Evolutionary conservation across 2,888 invertebrate species (phyloP).

Genomic region (Cantharis rufa): DNA sequence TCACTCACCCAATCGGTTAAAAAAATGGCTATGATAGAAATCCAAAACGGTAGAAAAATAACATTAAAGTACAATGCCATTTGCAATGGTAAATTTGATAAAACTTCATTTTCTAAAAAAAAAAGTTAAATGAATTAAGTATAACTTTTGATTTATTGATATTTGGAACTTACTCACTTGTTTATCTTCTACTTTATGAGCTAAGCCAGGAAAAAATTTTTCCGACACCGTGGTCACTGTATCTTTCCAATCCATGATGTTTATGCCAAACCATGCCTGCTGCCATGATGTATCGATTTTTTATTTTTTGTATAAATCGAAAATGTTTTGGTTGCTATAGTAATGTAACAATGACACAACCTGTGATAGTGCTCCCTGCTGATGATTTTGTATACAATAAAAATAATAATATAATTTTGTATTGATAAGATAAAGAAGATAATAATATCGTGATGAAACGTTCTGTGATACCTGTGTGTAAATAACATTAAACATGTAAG

Average conservation of each 20-base stretch:
- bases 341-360: background rate
- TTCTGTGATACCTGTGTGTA: background rate
- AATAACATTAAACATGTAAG: background rate
- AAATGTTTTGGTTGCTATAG: background rate
- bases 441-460: background rate
- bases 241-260: conserved; percentile 51
- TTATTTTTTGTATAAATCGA: background rate
- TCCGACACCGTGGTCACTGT: conserved; percentile 56
- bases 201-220: conserved; percentile 58
- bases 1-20: conserved; percentile 69
- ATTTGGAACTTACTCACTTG: conserved; percentile 41
- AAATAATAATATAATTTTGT: background rate
- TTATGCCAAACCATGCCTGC: background rate
- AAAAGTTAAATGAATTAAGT: conserved; percentile 14
- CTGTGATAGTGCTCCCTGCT: background rate
- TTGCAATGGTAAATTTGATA: conserved; percentile 75
- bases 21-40: conserved; percentile 63
- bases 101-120: conserved; percentile 61
- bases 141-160: background rate
- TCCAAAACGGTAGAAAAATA: conserved; percentile 76
- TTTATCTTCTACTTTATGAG: conserved; percentile 43
- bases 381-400: background rate
- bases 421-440: background rate
- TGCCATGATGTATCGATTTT: background rate
- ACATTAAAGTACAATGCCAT: conserved; percentile 84